A percentile compares a stretch with the other conserved stretches of the same genome.
phyloP scores from a whole-genome alignment of 2,888 invertebrate genomes.

The Rosalia funebris region DNA sequence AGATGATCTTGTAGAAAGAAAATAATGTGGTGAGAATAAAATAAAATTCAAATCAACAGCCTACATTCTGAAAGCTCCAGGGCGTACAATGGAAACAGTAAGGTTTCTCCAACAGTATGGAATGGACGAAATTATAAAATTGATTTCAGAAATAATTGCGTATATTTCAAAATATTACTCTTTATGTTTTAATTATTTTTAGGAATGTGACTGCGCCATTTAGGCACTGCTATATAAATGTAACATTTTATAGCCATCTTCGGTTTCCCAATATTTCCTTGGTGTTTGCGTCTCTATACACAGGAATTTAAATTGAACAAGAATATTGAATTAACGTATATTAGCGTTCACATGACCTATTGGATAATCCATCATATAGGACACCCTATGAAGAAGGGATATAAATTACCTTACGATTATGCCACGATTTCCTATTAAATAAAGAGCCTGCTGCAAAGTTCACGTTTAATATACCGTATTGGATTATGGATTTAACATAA shows the following conservation, averaged over 20 bases:
- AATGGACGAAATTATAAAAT: too few species aligned
- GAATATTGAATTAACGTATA: slow-evolving; percentile 24
- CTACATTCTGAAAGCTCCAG: too few species aligned
- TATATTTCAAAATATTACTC: too few species aligned
- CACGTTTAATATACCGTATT: not conserved
- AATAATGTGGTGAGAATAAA: too few species aligned
- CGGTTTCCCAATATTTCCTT: not conserved
- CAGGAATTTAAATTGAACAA: slow-evolving; percentile 16
- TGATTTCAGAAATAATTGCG: too few species aligned
- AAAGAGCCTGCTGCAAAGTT: not conserved
- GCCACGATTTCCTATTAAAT: not conserved
- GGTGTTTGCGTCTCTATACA: not conserved
- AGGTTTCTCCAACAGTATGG: too few species aligned
- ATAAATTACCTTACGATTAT: slow-evolving; percentile 17
- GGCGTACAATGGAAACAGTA: too few species aligned
- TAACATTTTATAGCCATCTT: not conserved
- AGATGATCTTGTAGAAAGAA: too few species aligned
- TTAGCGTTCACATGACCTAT: slow-evolving; percentile 24
- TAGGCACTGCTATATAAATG: too few species aligned
- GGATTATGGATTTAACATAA: too few species aligned
- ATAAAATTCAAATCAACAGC: too few species aligned
- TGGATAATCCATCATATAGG: slow-evolving; percentile 25
- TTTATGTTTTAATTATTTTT: not conserved
- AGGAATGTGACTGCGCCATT: too few species aligned
- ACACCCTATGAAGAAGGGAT: slow-evolving; percentile 13